Evolutionary conservation across 1,140 invertebrate genomes (phyloP).

Genomic region (Bombus confusus): DNA sequence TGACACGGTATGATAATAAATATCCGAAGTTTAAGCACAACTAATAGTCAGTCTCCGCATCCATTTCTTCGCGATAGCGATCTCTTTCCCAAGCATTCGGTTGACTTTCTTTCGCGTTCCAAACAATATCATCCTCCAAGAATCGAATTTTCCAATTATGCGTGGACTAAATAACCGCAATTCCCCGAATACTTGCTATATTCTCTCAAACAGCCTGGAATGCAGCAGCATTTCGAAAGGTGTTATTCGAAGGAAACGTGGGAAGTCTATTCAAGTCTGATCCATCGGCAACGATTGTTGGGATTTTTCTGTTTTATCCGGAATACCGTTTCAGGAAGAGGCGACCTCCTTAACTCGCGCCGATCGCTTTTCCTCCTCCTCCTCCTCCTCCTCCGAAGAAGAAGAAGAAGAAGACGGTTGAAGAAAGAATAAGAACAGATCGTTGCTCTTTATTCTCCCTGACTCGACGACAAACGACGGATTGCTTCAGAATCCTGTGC

Average conservation of each 20-base stretch:
- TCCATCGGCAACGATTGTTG: conserved; percentile 33
- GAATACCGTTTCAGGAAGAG: conserved; percentile 34
- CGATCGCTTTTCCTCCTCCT: background rate
- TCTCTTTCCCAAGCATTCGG: background rate
- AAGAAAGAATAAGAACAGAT: conserved; percentile 55
- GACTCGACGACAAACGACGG: conserved; percentile 61
- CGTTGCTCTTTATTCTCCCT: conserved; percentile 56
- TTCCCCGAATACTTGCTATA: background rate
- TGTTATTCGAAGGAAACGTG: conserved; percentile 20
- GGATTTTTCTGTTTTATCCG: conserved; percentile 31
- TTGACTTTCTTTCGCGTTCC: background rate
- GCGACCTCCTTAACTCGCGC: conserved; percentile 22
- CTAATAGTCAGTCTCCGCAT: background rate
- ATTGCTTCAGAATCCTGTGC: conserved; percentile 66
- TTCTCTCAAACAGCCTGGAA: conserved; percentile 25
- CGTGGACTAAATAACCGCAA: background rate
- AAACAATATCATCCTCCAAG: background rate
- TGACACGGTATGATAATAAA: too few relatives aligned
- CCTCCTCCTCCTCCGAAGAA: conserved; percentile 6
- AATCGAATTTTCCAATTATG: conserved; percentile 19
- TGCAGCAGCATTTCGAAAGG: conserved; percentile 23
- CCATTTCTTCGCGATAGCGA: background rate
- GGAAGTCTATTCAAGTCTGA: conserved; percentile 44
- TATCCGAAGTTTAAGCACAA: background rate
- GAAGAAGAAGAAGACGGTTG: conserved; percentile 26